Evolutionary conservation across 1,140 invertebrate genomes (phyloP).

Genomic region (Leptopilina boulardi): DNA sequence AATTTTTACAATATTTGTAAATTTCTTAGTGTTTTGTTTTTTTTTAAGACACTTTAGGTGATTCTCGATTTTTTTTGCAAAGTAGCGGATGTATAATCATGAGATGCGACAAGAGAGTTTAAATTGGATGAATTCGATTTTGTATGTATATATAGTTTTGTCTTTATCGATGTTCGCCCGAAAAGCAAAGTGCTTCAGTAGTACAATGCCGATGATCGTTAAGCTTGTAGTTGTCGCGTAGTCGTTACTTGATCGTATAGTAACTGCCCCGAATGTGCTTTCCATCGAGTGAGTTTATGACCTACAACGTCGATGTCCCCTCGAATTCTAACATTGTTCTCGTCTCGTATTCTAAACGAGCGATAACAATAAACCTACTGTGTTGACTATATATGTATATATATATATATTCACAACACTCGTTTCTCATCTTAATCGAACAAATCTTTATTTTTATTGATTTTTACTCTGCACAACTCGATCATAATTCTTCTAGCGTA

Average conservation of each 20-base stretch:
- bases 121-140: neutral
- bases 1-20: too few relatives aligned
- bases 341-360: slow-evolving; percentile 12
- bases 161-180: slow-evolving; percentile 18
- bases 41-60: too few relatives aligned
- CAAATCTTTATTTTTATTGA: neutral
- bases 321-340: slow-evolving; percentile 30
- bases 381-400: slow-evolving; percentile 22
- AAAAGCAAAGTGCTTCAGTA: slow-evolving; percentile 11
- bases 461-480: neutral
- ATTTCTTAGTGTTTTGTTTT: too few relatives aligned
- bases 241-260: slow-evolving; percentile 24
- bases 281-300: slow-evolving; percentile 31
- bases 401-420: slow-evolving; percentile 14
- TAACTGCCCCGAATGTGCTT: slow-evolving; percentile 31
- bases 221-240: slow-evolving; percentile 33
- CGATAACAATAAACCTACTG: slow-evolving; percentile 26
- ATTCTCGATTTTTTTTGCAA: too few relatives aligned
- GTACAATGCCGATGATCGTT: slow-evolving; percentile 31
- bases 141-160: neutral
- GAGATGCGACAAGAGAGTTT: neutral
- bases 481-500: neutral
- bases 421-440: slow-evolving; percentile 23
- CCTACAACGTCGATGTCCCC: slow-evolving; percentile 27
- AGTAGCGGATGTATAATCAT: neutral